Conservation (phyloP, 2,797 vertebrate species). For the Sciurus carolinensis region DNA sequence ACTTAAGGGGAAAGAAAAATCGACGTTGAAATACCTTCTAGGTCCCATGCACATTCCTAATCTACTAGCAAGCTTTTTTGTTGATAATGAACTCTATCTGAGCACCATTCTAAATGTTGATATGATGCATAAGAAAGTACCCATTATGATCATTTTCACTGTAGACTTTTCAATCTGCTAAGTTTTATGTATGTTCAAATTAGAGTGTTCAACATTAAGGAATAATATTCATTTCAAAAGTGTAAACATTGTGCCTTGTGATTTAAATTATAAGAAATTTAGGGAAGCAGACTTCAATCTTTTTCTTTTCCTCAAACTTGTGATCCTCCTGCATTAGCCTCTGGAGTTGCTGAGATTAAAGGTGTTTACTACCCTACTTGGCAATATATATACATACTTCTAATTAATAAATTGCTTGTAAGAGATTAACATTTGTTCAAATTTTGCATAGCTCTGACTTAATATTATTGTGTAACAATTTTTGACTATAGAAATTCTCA, state of each 20-base stretch:
- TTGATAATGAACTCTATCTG: not conserved
- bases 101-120: not conserved
- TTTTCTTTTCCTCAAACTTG: too few relatives aligned
- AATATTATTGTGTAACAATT: not conserved
- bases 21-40: not conserved
- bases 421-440: conserved; percentile 22
- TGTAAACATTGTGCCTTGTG: not conserved
- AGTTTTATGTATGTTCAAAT: not conserved
- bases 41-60: not conserved
- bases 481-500: conserved; percentile 18
- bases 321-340: too few relatives aligned
- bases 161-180: not conserved
- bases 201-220: conserved; percentile 9
- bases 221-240: conserved; percentile 32
- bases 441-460: conserved; percentile 19
- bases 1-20: conserved; percentile 13
- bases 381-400: not conserved
- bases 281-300: not conserved
- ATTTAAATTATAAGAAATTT: conserved; percentile 41
- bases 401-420: conserved; percentile 23
- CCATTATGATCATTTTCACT: not conserved
- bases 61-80: not conserved
- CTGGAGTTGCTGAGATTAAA: too few relatives aligned
- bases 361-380: too few relatives aligned
- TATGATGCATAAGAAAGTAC: not conserved